Percentiles rank a stretch among this genome's conserved stretches.
Evolutionary conservation across 2,797 vertebrate genomes (phyloP).

Genomic region (Tokudaia muenninki): DNA sequence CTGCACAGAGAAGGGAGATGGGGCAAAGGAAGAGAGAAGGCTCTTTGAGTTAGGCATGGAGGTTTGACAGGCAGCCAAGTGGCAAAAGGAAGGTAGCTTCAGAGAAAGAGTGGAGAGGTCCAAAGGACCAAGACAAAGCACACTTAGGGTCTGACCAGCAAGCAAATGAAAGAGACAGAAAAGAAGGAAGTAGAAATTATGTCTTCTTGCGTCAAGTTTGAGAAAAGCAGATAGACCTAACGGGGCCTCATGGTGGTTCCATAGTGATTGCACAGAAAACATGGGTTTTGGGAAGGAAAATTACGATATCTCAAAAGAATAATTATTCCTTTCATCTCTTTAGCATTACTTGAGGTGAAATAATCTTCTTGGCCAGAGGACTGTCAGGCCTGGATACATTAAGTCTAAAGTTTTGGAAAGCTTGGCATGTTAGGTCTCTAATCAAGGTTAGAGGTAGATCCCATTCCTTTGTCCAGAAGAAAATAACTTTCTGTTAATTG

Average conservation of each 20-base stretch:
- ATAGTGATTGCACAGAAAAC: background rate
- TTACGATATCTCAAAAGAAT: background rate
- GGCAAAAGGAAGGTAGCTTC: background rate
- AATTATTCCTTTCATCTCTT: background rate
- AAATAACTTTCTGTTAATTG: background rate
- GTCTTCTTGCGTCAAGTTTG: too few relatives aligned
- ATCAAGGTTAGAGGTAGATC: background rate
- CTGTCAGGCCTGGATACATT: background rate
- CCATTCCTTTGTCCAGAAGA: background rate
- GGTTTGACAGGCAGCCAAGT: background rate
- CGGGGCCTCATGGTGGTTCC: too few relatives aligned
- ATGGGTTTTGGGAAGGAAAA: background rate
- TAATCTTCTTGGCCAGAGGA: background rate
- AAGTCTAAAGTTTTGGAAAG: background rate
- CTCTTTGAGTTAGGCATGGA: background rate
- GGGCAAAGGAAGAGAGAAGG: background rate
- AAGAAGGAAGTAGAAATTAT: background rate
- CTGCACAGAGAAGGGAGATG: background rate
- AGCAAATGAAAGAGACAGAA: background rate
- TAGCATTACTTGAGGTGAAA: background rate
- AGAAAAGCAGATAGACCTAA: background rate
- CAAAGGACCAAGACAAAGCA: background rate
- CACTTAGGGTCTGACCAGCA: background rate
- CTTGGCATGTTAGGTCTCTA: background rate
- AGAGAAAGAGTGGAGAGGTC: background rate